Evolutionary conservation across 2,888 invertebrate genomes (phyloP).

Genomic region (Ophion ellenae): DNA sequence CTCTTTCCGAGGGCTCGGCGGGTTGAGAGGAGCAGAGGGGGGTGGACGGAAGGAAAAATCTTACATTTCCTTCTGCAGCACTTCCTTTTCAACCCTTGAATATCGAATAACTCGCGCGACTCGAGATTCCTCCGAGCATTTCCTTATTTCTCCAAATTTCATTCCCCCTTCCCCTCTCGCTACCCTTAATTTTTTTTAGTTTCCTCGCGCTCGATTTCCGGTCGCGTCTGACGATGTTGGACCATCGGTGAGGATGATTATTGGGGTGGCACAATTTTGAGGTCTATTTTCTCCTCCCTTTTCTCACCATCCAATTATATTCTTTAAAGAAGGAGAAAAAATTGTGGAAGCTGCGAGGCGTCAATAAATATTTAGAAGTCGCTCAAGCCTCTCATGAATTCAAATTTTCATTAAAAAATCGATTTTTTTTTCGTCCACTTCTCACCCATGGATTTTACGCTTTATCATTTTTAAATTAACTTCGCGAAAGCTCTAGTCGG

Average conservation of each 20-base stretch:
- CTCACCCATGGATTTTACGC: no score
- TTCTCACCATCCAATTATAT: no score
- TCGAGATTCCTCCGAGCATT: constrained; percentile 34
- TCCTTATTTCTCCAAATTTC: constrained; percentile 19
- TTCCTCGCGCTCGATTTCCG: not conserved
- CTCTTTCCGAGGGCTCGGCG: constrained; percentile 18
- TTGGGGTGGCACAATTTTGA: no score
- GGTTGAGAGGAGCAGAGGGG: not conserved
- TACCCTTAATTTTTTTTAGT: not conserved
- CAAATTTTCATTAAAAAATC: no score
- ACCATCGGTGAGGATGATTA: not conserved
- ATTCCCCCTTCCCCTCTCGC: not conserved
- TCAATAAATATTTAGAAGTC: no score
- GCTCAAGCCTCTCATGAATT: no score
- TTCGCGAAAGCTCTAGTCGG: no score
- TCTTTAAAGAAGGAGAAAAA: no score
- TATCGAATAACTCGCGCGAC: constrained; percentile 39
- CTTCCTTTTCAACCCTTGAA: constrained; percentile 46
- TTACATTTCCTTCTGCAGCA: constrained; percentile 58
- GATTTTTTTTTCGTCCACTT: no score
- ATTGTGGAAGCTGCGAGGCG: no score
- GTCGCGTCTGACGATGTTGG: not conserved
- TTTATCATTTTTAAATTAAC: no score
- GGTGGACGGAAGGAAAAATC: constrained; percentile 28
- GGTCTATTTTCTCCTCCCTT: no score